phyloP scores from a whole-genome alignment of 1,140 invertebrate genomes.

The Wiebesia pumilae region DNA sequence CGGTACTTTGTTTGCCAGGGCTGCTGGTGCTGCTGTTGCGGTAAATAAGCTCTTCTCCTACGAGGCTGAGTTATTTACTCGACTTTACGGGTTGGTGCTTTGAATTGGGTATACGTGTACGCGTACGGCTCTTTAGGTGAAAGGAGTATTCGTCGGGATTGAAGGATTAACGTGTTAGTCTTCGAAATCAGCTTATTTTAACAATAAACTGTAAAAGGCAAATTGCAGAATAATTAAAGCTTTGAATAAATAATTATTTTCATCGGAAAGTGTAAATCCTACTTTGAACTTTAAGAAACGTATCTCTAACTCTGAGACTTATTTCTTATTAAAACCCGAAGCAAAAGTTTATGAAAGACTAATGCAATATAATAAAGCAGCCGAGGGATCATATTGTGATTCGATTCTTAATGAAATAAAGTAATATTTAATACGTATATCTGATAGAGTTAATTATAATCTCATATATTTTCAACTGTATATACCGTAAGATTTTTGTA shows the following conservation, averaged over 20 bases:
- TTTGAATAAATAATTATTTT: no score
- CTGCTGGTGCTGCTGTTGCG: not conserved
- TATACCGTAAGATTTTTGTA: no score
- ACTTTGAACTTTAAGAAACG: not conserved
- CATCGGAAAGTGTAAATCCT: not conserved
- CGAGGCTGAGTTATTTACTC: conserved; percentile 25
- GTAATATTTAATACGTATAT: no score
- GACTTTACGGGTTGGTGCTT: not conserved
- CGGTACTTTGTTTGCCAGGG: conserved; percentile 23
- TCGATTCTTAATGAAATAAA: no score
- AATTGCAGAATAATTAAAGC: no score
- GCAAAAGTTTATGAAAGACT: no score
- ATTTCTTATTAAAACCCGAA: no score
- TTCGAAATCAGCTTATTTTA: not conserved
- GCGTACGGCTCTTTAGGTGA: not conserved
- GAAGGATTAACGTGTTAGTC: not conserved
- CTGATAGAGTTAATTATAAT: no score
- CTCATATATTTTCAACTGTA: no score
- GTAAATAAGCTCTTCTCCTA: not conserved
- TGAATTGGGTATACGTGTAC: not conserved
- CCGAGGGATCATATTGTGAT: no score
- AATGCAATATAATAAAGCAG: no score
- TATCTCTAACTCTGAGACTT: not conserved
- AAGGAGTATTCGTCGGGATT: not conserved
- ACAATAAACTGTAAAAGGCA: not conserved